Base-by-base conservation (phyloP, 2,888 invertebrate species). In the Clepsis dumicolana region DNA sequence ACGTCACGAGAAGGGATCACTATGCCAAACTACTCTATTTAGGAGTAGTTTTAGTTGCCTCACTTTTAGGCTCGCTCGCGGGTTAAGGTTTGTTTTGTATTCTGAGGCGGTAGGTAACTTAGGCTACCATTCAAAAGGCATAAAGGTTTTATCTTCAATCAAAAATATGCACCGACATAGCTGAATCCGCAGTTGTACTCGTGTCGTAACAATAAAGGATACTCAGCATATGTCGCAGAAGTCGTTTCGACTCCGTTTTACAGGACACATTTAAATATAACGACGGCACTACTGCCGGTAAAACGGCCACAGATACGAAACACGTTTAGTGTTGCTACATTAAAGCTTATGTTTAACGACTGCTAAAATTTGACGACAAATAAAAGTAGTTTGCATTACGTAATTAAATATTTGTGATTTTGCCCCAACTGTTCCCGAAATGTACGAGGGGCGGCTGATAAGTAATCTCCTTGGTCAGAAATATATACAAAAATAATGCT, bases 231-330 rank as follows among this genome's bases (percentile, higher is more conserved):
- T 21, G 48, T 48, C 48, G 48, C 48, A 10, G 21, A 21, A 18
- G 48, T 48, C 48, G 48, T 48, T 44, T 12, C 48, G 48, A 10
- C 21, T 8, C 48, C 48, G 48, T 10, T 48, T 18, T 21, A 48
- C 21, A 48, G 48, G 48, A 21, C 18, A 21, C 48, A 48, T 48
- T 48, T 48, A 48, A 48, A 48, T 48, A 21, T 48, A 48, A 48
- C 48, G 48, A 48, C 48, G 21, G 48, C 48, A 21, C 48, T 48
- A 48, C 21, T 48, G 48, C 21, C 48, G 48, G 48, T 48, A 48
- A 48, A 48, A 21, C 21, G 48, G 18, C 48, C 48, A 48, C 48
- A 48, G 48, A 48, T 48, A 48, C 48, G 48, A 48, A 48, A 48
- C 48, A 48, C 48, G 21, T 48, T 48, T 21, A 48, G 48, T 48